These are phyloP conservation scores for Melanotaenia boesemani DNA, from an alignment of 2,797 vertebrate species.

Conservation along the genomic window DNA sequence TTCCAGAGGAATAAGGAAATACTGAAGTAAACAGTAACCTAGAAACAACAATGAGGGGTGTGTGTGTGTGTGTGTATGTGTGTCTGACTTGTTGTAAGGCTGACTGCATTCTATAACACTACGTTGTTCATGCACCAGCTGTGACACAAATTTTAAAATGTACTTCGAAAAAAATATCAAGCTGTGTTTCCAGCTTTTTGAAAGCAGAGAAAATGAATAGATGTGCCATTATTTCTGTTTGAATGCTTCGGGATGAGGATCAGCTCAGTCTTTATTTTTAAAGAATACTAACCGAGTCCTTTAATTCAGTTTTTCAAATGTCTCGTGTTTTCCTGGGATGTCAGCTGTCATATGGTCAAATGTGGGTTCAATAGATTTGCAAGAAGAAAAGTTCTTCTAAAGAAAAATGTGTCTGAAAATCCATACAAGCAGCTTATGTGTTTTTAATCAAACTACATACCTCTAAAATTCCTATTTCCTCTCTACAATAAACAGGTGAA, in stretches of 20 bases:
- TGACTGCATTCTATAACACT: constrained; percentile 21
- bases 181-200: not conserved
- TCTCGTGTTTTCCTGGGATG: too few species aligned
- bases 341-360: too few species aligned
- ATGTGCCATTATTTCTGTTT: not conserved
- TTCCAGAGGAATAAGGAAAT: constrained; percentile 48
- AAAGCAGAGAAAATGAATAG: not conserved
- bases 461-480: too few species aligned
- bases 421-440: not conserved
- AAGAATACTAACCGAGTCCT: too few species aligned
- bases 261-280: not conserved
- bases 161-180: not conserved
- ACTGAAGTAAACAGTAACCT: constrained; percentile 51
- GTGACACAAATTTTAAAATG: constrained; percentile 25
- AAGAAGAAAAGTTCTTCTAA: not conserved
- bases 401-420: not conserved
- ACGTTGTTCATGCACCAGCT: constrained; percentile 32
- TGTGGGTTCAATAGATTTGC: not conserved
- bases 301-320: not conserved
- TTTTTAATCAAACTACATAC: too few species aligned
- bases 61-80: constrained; percentile 19
- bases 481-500: not conserved
- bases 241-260: not conserved
- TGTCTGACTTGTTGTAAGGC: constrained; percentile 33
- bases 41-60: constrained; percentile 47